Evolutionary conservation across 2,797 vertebrate species (phyloP), one percentile per base, ranked within the genome.

Genomic region (Chrysocyon brachyurus): DNA sequence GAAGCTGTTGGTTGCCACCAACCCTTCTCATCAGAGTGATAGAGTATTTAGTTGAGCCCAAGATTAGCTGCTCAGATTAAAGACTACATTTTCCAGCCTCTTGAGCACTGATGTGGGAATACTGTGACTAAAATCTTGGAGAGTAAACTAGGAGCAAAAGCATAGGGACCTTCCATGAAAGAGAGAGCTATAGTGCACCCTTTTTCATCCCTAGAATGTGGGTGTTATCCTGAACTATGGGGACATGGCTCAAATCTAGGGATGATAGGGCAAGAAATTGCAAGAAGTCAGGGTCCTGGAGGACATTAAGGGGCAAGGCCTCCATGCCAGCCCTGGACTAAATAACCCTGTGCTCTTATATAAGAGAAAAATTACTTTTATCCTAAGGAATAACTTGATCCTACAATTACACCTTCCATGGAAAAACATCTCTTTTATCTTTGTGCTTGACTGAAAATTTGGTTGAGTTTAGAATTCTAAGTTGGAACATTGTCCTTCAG

Each of bases 391-490:
- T 14, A 82, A 26, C 19, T 31, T 56, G 15, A 40, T 75, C 61
- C 7, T 36, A 77, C n/a, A 24, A 21, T 68, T 75, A 17, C 1
- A 63, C 6, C 11, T 90, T 75, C 31, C 70, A 12, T 4, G 12
- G 64, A 8, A 56, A 52, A 86, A 91, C 7, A 72, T n/a, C 33
- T 63, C 54, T 36, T 79, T 90, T 49, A 90, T 26, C 14, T 31
- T 89, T 28, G 11, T 22, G 36, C 14, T 81, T 79, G 54, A 66
- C 31, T 75, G 40, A 86, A 83, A 82, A 57, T 56, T 66, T 66
- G 15, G 57, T 85, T 86, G 33, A 22, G 22, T 96, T 90, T 92
- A 79, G 22, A 93, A 78, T 92, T 82, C 28, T 86, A 73, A 57
- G 40, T 49, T 33, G 59, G 31, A 92, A 96, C 15, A 49, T 72